These are phyloP conservation scores for Cavia porcellus DNA, from an alignment of 2,113 vertebrate genomes.

Conservation along the genomic window DNA sequence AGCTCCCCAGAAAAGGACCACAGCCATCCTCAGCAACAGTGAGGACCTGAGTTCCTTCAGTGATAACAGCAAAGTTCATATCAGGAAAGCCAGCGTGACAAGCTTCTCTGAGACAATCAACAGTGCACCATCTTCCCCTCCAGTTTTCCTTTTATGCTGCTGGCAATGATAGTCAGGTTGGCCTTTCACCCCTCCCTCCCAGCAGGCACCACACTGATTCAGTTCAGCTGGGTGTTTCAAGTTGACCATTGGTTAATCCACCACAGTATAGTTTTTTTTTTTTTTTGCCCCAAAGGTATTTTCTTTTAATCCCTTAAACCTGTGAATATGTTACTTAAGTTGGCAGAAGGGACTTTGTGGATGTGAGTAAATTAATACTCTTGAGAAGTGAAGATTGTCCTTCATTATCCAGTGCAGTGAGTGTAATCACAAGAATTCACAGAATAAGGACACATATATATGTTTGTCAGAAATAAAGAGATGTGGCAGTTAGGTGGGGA, in stretches of 20 bases:
- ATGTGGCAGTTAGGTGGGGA: neutral
- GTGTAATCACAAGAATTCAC: neutral
- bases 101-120: no score
- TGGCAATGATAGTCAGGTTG: neutral
- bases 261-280: neutral
- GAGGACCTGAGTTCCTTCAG: neutral
- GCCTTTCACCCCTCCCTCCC: neutral
- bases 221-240: neutral
- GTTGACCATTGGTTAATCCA: neutral
- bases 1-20: neutral
- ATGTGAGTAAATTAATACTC: neutral
- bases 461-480: slow-evolving; percentile 27
- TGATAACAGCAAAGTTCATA: neutral
- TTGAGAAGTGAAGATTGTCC: neutral
- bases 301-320: neutral
- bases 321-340: slow-evolving; percentile 3
- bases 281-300: neutral
- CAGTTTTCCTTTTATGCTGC: no score
- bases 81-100: neutral
- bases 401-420: slow-evolving; percentile 23
- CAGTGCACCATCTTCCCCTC: no score
- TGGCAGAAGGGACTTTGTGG: neutral
- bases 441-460: neutral
- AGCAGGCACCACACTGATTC: neutral
- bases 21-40: neutral